Evolutionary conservation across 2,113 vertebrate genomes (phyloP).

Genomic region (Tamias sibiricus): DNA sequence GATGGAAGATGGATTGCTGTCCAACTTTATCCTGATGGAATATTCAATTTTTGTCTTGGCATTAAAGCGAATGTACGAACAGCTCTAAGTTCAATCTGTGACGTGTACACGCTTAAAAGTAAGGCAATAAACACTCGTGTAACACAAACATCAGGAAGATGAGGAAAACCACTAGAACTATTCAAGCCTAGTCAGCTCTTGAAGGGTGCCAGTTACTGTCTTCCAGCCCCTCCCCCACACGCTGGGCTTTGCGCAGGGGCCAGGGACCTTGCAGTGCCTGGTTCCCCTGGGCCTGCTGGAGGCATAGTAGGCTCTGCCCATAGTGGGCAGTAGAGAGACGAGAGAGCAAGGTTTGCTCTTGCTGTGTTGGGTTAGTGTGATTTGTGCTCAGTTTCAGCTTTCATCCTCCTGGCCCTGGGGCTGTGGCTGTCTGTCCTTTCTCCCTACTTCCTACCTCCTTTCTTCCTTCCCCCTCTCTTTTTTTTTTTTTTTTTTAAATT

Average conservation of each 20-base stretch:
- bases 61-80: background rate
- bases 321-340: background rate
- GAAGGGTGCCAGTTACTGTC: background rate
- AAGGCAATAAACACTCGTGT: too few relatives aligned
- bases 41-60: background rate
- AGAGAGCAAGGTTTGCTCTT: background rate
- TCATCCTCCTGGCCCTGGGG: background rate
- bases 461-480: too few relatives aligned
- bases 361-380: background rate
- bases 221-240: background rate
- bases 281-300: background rate
- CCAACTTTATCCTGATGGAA: background rate
- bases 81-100: background rate
- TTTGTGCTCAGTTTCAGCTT: background rate
- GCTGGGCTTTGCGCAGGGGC: accelerated
- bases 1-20: background rate
- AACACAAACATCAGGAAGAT: background rate
- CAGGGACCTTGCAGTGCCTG: too few relatives aligned
- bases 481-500: too few relatives aligned
- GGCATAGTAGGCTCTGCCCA: background rate
- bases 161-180: background rate
- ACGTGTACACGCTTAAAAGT: too few relatives aligned
- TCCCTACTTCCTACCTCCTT: background rate
- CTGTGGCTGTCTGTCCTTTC: too few relatives aligned
- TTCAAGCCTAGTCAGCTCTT: background rate